Evolutionary conservation across 2,888 invertebrate species (phyloP), one percentile per base, ranked within the genome.

Genomic region (Congeria kusceri): DNA sequence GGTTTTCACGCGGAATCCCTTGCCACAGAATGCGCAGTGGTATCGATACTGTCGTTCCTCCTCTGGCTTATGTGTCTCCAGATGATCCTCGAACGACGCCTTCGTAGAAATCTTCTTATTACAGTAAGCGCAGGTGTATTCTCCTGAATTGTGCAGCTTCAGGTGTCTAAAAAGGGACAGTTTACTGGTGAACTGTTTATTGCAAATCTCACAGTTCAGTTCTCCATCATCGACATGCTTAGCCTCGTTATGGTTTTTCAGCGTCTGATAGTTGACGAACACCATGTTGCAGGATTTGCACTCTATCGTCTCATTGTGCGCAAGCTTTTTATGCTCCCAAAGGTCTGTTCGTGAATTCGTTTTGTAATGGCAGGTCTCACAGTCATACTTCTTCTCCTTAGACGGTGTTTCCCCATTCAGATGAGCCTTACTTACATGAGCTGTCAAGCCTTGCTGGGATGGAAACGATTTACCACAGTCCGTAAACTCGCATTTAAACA

Each of bases 21-120:
- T 82, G 4, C 85, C 87, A 71, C 90, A 90, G 59, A 77, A 85
- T 0, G 69, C 74, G 67, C 90, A 90, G 1, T 80, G 63, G 72
- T 77, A 86, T 11, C 81, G 77, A 61, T 89, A 88, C 18, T 65
- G 74, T 13, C 88, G 66, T 23, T 89, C 84, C 27, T 75, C 78
- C 18, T 70, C 70, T 9, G 82, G 77, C 65, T 87, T 87, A 73
- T 90, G 90, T 2, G 86, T 88, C 44, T 89, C 87, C 68, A 86
- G 66, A 66, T 90, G 90, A 27, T 74, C 83, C 15, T 76, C 68
- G 25, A 89, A 65, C 5, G 88, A 86, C 23, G 84, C 77, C 15
- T 80, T 84, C 23, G 85, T 83, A 23, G 68, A 74, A 39, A 89
- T 83, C 20, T 62, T 69, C 63, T 86, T 88, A 47, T 77, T 69